Evolutionary conservation across 2,888 invertebrate genomes (phyloP), one percentile per base, ranked within the genome.

Genomic region (Stegophylla sp.): DNA sequence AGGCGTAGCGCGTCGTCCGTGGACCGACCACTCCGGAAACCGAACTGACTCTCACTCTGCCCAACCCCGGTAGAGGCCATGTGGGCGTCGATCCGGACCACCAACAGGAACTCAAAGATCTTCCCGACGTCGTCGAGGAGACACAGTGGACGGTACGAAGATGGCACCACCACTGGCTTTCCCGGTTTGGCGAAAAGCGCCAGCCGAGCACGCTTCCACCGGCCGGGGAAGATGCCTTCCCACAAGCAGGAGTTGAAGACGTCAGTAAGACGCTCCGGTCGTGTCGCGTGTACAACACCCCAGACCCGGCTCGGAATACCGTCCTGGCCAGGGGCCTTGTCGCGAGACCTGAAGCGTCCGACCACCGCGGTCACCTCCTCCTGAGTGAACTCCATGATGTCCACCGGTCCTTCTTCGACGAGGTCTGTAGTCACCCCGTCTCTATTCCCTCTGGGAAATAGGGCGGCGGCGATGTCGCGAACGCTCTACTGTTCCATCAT

Each of bases 171-270:
- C 66, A 43, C 66, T 23, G 66, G 66, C 43, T 66, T 43, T 56
- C 56, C 56, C 56, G 56, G 23, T 56, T 56, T 56, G 20, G 56
- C 56, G 56, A 56, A 9, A 0, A 56, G 56, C 56, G 56, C 56
- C 5, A 56, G 56, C 56, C 56, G 56, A 23, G 56, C 56, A 4
- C 56, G 56, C 56, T 56, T 56, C 56, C 56, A 56, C 20, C 56
- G 56, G 56, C 56, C 23, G 56, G 56, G 56, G 56, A 56, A 56
- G 56, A n/a, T n/a, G n/a, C n/a, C n/a, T n/a, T n/a, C n/a, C n/a
- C n/a, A n/a, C n/a, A n/a, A n/a, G n/a, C n/a, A 56, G 4, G 20
- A n/a, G 56, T 56, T 56, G 56, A 23, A 56, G 20, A 56, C 56
- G 12, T 7, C 51, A 3, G 51, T 51, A 15, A 51, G 56, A 2